A percentile compares a stretch with the other conserved stretches of the same genome.
Evolutionary conservation across 2,113 vertebrate genomes (phyloP).

Genomic region (Melospiza georgiana): DNA sequence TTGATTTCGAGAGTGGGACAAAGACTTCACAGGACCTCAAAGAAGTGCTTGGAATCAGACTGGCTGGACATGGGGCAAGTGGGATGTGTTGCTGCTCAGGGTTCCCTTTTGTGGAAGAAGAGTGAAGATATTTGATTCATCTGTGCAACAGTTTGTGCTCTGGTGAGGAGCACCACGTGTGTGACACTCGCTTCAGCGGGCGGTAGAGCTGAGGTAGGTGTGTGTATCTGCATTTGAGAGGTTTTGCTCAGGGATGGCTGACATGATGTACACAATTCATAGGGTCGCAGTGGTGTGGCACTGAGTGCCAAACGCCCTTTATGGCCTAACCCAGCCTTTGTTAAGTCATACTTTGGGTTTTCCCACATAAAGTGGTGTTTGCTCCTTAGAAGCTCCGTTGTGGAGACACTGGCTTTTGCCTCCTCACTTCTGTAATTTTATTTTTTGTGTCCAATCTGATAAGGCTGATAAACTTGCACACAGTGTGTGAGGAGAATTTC

Average conservation of each 20-base stretch:
- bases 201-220: rapidly evolving
- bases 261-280: rapidly evolving
- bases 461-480: slow-evolving; percentile 11
- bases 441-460: not conserved
- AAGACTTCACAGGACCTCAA: not conserved
- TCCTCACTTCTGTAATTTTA: not conserved
- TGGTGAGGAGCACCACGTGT: not conserved
- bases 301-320: rapidly evolving
- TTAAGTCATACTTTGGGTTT: not conserved
- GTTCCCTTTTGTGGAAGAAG: not conserved
- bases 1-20: not conserved
- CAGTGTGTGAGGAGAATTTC: not conserved
- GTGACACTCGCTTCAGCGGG: not conserved
- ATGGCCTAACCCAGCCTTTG: not conserved
- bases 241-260: not conserved
- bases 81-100: not conserved
- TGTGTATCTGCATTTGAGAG: not conserved
- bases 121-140: not conserved
- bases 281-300: no score
- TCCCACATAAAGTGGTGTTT: not conserved
- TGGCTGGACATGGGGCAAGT: not conserved
- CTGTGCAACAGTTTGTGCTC: not conserved
- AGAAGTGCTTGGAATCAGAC: not conserved
- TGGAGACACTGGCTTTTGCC: not conserved
- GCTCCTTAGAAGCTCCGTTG: not conserved